Evolutionary conservation across 92 coral and sea anemone species (phyloP), one percentile per base, ranked within the genome.

Genomic region (Phenganax stokvisi): DNA sequence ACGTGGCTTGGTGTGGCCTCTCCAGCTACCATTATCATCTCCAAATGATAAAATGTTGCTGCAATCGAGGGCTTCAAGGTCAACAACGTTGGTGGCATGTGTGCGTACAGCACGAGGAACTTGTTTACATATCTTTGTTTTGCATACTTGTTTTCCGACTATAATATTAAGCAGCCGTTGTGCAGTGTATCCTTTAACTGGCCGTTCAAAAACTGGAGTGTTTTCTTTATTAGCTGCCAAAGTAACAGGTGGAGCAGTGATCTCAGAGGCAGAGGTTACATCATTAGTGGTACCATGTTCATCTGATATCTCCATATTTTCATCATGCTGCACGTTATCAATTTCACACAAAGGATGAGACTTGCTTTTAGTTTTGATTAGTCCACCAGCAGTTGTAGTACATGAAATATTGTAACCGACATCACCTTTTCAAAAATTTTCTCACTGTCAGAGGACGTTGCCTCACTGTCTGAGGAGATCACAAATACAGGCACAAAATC

Each of bases 21-120:
- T 62, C 90, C 90, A 87, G 76, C 90, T 87, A 28, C 90, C 85
- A 59, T 87, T 87, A 64, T 87, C 85, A 57, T 87, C 87, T 8
- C 90, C 85, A 52, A 81, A 54, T 31, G 67, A 31, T 66, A 82
- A 59, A 51, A 82, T 82, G 57, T 82, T 56, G 60, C 72, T 47
- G 29, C 12, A 51, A 51, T 25, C 77, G 10, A 81, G 47, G 47
- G 66, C 54, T 28, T 73, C 56, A 9, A 70, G 81, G 81, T 67
- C 89, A 8, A 75, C 78, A 53, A 81, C 83, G 28, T 78, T 84
- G 27, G 80, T 64, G 20, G 84, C 88, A 81, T 85, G 81, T 16
- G 29, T 54, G 20, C 88, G 81, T 57, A 80, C 52, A 28, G 73
- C 88, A 20, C 76, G 85, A 27, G 88, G 88, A 52, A 81, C 69